phyloP scores from a whole-genome alignment of 2,888 invertebrate species.

The Asteroscopus sphinx region DNA sequence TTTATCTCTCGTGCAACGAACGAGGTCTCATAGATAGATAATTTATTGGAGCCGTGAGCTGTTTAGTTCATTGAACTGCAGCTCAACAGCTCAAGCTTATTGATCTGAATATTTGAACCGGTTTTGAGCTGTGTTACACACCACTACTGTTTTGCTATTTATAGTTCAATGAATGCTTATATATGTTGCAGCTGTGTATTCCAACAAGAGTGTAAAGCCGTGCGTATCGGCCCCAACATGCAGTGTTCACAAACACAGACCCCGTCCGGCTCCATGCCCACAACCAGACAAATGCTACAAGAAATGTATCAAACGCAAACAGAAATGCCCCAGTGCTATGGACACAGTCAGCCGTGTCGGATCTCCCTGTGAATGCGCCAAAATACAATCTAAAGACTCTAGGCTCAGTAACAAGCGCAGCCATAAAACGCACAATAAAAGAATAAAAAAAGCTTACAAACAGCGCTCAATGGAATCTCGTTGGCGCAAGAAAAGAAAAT shows the following conservation, averaged over 20 bases:
- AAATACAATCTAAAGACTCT: conserved; percentile 70
- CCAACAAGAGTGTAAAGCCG: conserved; percentile 72
- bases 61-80: no score
- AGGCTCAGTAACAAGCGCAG: conserved; percentile 56
- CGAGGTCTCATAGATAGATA: no score
- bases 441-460: conserved; percentile 68
- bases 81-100: no score
- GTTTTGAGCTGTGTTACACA: no score
- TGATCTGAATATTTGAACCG: no score
- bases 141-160: background rate
- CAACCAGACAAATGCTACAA: conserved; percentile 79
- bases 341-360: conserved; percentile 70
- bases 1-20: no score
- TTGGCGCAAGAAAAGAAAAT: conserved; percentile 66
- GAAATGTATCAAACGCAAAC: conserved; percentile 71
- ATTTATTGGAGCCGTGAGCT: no score
- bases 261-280: conserved; percentile 77
- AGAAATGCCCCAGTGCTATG: conserved; percentile 79
- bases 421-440: conserved; percentile 70
- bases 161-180: conserved; percentile 4
- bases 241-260: conserved; percentile 78
- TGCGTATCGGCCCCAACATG: conserved; percentile 81
- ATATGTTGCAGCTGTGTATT: conserved; percentile 71
- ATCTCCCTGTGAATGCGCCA: conserved; percentile 73
- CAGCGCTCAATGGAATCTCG: conserved; percentile 71